Evolutionary conservation across 2,888 invertebrate genomes (phyloP).

Genomic region (Sarcophaga variegata): DNA sequence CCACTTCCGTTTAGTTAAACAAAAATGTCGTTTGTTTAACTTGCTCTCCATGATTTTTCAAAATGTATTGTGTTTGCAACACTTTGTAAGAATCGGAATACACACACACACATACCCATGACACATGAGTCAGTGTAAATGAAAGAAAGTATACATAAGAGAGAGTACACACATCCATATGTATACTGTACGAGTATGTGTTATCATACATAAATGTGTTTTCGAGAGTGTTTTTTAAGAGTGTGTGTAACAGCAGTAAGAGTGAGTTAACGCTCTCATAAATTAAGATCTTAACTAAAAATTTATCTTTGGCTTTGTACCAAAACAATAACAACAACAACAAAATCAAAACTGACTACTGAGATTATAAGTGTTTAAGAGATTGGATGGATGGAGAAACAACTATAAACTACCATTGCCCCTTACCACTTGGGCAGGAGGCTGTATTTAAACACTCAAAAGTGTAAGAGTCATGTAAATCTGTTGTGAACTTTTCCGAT

Average conservation of each 20-base stretch:
- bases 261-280: conserved; percentile 55
- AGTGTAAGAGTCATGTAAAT: conserved; percentile 9
- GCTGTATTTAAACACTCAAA: background rate
- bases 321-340: background rate
- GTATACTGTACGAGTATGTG: background rate
- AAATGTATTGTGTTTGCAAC: background rate
- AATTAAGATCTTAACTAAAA: conserved; percentile 54
- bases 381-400: background rate
- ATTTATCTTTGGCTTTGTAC: conserved; percentile 32
- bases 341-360: no score
- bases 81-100: background rate
- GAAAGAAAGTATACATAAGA: no score
- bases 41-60: background rate
- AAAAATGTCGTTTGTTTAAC: background rate
- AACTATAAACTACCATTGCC: background rate
- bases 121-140: no score
- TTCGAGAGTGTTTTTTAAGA: background rate
- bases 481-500: conserved; percentile 10
- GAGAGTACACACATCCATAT: no score
- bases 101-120: no score
- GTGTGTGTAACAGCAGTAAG: conserved; percentile 7
- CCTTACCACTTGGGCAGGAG: background rate
- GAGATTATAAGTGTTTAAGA: no score
- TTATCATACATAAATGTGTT: background rate
- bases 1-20: conserved; percentile 6